These are phyloP conservation scores for Diceros bicornis DNA, from an alignment of 2,797 vertebrate species.

Conservation along the genomic window DNA sequence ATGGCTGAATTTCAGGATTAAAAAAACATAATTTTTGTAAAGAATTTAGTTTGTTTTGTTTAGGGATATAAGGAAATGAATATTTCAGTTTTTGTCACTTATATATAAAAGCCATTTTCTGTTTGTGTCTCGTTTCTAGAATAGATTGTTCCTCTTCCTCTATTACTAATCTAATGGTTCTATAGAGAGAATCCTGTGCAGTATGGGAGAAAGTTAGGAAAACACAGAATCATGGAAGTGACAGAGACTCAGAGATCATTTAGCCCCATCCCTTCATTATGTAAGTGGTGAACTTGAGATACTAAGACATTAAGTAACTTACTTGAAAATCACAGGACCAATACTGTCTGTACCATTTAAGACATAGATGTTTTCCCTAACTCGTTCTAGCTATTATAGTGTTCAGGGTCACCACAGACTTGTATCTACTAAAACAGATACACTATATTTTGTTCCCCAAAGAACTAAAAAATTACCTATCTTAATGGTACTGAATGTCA, in stretches of 20 bases:
- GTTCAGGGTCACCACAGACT: background rate
- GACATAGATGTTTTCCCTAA: background rate
- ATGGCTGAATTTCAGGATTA: background rate
- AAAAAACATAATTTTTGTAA: background rate
- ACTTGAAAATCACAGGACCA: background rate
- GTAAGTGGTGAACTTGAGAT: background rate
- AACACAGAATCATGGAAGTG: background rate
- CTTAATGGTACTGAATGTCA: background rate
- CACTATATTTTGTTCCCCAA: background rate
- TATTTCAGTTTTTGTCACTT: background rate
- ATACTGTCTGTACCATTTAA: background rate
- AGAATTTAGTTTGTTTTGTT: conserved; percentile 16
- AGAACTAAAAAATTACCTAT: background rate
- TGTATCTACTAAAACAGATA: background rate
- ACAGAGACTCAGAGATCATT: background rate
- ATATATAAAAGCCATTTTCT: conserved; percentile 43
- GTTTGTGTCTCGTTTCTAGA: background rate
- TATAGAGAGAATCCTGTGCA: background rate
- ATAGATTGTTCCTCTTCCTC: background rate
- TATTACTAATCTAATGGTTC: background rate
- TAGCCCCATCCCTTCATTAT: background rate
- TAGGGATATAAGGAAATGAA: background rate
- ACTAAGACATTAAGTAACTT: background rate
- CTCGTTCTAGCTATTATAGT: background rate
- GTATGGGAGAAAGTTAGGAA: background rate